Conservation (phyloP, 2,888 invertebrate genomes). For the Keiferia lycopersicella region DNA sequence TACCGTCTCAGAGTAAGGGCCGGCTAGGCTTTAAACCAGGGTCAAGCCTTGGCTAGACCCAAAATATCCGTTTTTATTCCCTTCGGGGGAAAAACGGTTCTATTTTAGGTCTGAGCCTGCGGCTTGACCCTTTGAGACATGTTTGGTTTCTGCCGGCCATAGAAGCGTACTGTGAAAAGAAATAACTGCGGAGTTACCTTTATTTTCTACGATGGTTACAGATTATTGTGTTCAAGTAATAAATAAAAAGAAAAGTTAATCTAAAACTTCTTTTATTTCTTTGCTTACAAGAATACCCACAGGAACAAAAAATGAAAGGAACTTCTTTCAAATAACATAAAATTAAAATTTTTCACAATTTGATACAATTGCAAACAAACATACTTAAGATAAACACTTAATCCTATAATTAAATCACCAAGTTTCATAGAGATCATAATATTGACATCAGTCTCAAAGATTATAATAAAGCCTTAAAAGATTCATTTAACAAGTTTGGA, state of each 20-base stretch:
- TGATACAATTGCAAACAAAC: too few species aligned
- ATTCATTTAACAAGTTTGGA: constrained; percentile 7
- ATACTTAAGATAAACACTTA: too few species aligned
- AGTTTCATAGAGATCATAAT: background rate
- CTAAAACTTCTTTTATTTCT: background rate
- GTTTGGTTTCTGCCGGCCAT: constrained; percentile 27
- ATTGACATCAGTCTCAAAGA: constrained; percentile 14
- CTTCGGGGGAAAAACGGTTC: constrained; percentile 30
- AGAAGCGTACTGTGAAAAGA: constrained; percentile 24
- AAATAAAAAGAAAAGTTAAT: background rate
- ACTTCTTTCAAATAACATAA: background rate
- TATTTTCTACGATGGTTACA: constrained; percentile 5
- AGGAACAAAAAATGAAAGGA: background rate
- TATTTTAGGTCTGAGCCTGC: constrained; percentile 29
- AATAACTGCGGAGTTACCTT: background rate
- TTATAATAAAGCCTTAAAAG: constrained; percentile 9
- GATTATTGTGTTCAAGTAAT: background rate
- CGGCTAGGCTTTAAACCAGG: constrained; percentile 25
- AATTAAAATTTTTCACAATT: background rate
- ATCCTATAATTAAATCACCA: too few species aligned
- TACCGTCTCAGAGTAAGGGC: background rate
- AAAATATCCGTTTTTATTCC: constrained; percentile 30
- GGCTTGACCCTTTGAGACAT: constrained; percentile 27
- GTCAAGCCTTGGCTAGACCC: constrained; percentile 30
- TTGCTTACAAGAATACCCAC: background rate